Evolutionary conservation across 2,888 invertebrate genomes (phyloP), one percentile per base, ranked within the genome.

Genomic region (Zeuzera pyrina): DNA sequence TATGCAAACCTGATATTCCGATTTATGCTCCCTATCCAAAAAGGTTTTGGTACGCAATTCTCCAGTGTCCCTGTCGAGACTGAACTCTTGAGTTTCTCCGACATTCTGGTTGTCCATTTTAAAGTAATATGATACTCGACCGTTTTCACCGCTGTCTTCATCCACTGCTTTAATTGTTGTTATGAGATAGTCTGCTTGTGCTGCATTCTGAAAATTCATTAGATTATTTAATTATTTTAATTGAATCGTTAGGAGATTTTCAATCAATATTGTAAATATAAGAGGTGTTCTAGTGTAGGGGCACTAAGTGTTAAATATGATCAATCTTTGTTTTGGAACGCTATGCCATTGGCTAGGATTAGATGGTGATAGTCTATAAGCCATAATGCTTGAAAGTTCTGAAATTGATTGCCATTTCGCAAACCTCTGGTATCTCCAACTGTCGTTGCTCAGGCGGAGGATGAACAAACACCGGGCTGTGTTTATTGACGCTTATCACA

Each of bases 81-180:
- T 85, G 66, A 97, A 97, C 62, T 95, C 93, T 6, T 88, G 85
- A 0, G 95, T 95, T 62, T 92, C 91, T 39, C 90, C 91, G 0
- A 91, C 88, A 49, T 93, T 91, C 47, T 87, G 85, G 52, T 91
- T 91, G 43, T 88, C 87, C 23, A 91, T 88, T 71, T 93, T 93
- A 37, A 94, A 77, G 61, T 91, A 92, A 71, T 96, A 97, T 1
- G 92, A 91, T 0, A 96, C 86, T 31, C 89, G 85, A 1, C 95
- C 95, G 64, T 94, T 95, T 43, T 92, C 91, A 1, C 94, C 94
- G 0, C 86, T 84, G 58, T 96, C 95, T 43, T 88, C 88, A 57
- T 96, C 96, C 0, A 86, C 85, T 0, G 96, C 96, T 57, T 90
- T 89, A 0, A 95, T 91, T 1, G 91, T 92, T 57, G 94, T 88